Evolutionary conservation across 2,797 vertebrate genomes (phyloP).

Genomic region (Myoxocephalus aenaeus): DNA sequence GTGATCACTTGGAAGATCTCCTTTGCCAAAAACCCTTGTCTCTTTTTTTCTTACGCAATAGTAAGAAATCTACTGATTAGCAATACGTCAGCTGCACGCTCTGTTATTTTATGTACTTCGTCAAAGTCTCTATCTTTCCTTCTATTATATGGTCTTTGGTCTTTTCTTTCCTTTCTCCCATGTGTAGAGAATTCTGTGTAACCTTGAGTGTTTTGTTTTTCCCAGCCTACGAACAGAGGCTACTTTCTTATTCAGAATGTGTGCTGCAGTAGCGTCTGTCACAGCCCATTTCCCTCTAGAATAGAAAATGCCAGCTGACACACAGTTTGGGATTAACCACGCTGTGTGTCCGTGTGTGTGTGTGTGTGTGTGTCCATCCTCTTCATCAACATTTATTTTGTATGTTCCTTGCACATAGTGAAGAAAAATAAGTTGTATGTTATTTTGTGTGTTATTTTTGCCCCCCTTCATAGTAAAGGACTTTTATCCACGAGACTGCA

Average conservation of each 20-base stretch:
- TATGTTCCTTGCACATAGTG: background rate
- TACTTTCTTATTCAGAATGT: conserved; percentile 67
- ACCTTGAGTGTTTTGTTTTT: conserved; percentile 71
- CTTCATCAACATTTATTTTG: conserved; percentile 18
- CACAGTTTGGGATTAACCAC: conserved; percentile 57
- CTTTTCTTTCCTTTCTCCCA: background rate
- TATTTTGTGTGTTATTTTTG: background rate
- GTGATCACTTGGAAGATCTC: conserved; percentile 24
- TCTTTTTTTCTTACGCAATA: conserved; percentile 61
- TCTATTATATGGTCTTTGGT: background rate
- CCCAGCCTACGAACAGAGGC: conserved; percentile 25
- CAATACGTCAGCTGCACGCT: background rate
- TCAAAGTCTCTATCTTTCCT: conserved; percentile 11
- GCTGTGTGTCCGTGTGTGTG: conserved; percentile 19
- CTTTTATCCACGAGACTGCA: background rate
- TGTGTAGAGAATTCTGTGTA: conserved; percentile 35
- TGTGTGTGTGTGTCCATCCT: background rate
- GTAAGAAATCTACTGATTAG: conserved; percentile 49
- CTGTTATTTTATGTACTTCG: conserved; percentile 5
- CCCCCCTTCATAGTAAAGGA: background rate
- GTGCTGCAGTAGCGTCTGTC: conserved; percentile 71
- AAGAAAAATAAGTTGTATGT: background rate
- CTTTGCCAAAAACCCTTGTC: background rate
- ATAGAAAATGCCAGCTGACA: conserved; percentile 71
- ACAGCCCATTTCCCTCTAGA: conserved; percentile 70